These are phyloP conservation scores for Epistrophe grossulariae DNA, from an alignment of 2,888 invertebrate genomes.

Conservation along the genomic window DNA sequence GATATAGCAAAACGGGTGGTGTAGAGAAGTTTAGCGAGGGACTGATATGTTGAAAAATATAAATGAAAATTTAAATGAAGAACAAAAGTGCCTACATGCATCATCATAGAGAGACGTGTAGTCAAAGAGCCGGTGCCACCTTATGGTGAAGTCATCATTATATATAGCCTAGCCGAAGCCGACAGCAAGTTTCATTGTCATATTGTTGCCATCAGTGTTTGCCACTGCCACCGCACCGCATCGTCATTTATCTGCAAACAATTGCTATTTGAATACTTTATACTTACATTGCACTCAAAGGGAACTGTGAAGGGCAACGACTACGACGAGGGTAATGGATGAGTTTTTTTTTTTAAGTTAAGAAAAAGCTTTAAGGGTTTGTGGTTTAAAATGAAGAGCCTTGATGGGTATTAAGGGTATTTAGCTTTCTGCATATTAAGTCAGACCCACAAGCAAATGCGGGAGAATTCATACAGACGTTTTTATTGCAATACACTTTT, in stretches of 20 bases:
- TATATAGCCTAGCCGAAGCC: constrained; percentile 1
- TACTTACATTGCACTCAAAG: constrained; percentile 67
- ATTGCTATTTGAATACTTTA: constrained; percentile 68
- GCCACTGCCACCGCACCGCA: constrained; percentile 20
- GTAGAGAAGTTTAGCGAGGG: too few species aligned
- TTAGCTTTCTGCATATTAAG: constrained; percentile 42
- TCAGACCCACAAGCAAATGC: constrained; percentile 15
- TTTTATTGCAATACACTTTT: background rate
- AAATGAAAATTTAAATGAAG: constrained; percentile 61
- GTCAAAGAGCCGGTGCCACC: constrained; percentile 55
- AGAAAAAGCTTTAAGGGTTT: constrained; percentile 28
- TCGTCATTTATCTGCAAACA: constrained; percentile 63
- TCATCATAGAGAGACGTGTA: constrained; percentile 48
- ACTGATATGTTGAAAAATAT: background rate
- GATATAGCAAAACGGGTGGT: background rate
- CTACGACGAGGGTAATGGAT: background rate
- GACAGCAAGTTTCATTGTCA: constrained; percentile 11
- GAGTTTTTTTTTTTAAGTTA: background rate
- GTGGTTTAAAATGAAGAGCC: constrained; percentile 61
- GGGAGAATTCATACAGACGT: background rate
- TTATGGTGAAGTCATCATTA: constrained; percentile 31
- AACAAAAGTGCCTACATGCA: constrained; percentile 70
- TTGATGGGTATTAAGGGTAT: constrained; percentile 39
- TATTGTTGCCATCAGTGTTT: constrained; percentile 20
- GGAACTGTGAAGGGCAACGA: constrained; percentile 36